A percentile compares a stretch with the other conserved stretches of the same genome.
phyloP scores from a whole-genome alignment of 2,888 invertebrate species.

The Andrena chrysosceles region DNA sequence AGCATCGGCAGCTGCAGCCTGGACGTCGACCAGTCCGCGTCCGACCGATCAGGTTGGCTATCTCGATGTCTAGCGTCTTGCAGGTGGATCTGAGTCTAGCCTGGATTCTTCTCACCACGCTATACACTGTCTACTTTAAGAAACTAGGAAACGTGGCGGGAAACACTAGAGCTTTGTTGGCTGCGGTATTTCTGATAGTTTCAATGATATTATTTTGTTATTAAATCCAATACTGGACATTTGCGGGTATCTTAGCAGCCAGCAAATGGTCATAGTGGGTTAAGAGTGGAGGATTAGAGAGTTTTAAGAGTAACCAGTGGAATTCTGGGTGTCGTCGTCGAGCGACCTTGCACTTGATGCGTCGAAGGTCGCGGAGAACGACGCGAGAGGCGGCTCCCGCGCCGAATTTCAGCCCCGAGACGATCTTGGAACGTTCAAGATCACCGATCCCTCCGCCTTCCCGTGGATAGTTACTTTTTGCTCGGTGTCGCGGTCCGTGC shows the following conservation, averaged over 20 bases:
- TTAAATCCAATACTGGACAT: too few relatives aligned
- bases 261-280: neutral
- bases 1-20: slow-evolving; percentile 95
- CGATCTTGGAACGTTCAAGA: slow-evolving; percentile 63
- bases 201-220: neutral
- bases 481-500: slow-evolving; percentile 46
- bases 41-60: slow-evolving; percentile 84
- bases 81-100: neutral
- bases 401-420: slow-evolving; percentile 35
- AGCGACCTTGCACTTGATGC: slow-evolving; percentile 53
- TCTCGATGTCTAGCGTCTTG: slow-evolving; percentile 42
- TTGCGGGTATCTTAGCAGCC: neutral
- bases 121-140: too few relatives aligned
- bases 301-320: neutral
- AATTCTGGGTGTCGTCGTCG: slow-evolving; percentile 17
- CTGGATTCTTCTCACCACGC: too few relatives aligned
- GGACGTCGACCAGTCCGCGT: slow-evolving; percentile 90
- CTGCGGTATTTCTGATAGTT: neutral
- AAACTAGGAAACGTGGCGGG: neutral
- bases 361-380: slow-evolving; percentile 21
- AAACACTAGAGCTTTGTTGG: neutral
- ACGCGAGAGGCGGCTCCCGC: slow-evolving; percentile 6
- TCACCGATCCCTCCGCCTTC: slow-evolving; percentile 63
- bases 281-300: too few relatives aligned
- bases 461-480: slow-evolving; percentile 58